Evolutionary conservation across 2,888 invertebrate species (phyloP), one percentile per base, ranked within the genome.

Genomic region (Drosophila histrio): DNA sequence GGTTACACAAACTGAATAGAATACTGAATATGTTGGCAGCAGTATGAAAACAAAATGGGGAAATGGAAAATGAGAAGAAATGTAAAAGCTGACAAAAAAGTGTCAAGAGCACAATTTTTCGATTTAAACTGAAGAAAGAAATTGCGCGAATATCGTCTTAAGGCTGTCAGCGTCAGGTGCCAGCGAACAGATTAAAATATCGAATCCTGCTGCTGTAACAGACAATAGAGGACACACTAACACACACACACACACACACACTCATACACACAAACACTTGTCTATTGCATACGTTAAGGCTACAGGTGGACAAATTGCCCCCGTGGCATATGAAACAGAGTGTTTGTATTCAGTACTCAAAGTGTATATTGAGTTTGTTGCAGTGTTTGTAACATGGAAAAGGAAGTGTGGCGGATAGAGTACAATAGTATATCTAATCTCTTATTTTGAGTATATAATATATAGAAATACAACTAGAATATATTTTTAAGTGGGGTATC

Each of bases 121-220:
- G 62, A 50, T 63, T 64, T 43, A 66, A 62, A 54, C 41, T 41
- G 38, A n/a, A 49, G 53, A 58, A 79, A 62, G 60, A 73, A 80
- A 84, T 71, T 77, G 75, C 84, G 79, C 68, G 72, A 80, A 78
- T 71, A 70, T 66, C 66, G 65, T 72, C 71, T 70, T 71, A 43
- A 50, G 39, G 53, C 62, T 71, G 84, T 84, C 87, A 86, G 44
- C 50, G 63, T 49, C 81, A 82, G 84, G 63, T 50, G 58, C 41
- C 56, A 36, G 53, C 67, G 57, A 67, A 41, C 52, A 67, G 84
- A 86, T 86, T 79, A 77, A 83, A 83, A 81, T 83, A 86, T 83
- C 58, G 80, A 68, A 70, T 32, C 47, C 34, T n/a, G 15, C 32
- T 21, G 43, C 61, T 62, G 41, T 44, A 60, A 58, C 38, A 38